A percentile compares a stretch with the other conserved stretches of the same genome.
phyloP scores from a whole-genome alignment of 92 coral and sea anemone genomes.

The Porites divaricata region DNA sequence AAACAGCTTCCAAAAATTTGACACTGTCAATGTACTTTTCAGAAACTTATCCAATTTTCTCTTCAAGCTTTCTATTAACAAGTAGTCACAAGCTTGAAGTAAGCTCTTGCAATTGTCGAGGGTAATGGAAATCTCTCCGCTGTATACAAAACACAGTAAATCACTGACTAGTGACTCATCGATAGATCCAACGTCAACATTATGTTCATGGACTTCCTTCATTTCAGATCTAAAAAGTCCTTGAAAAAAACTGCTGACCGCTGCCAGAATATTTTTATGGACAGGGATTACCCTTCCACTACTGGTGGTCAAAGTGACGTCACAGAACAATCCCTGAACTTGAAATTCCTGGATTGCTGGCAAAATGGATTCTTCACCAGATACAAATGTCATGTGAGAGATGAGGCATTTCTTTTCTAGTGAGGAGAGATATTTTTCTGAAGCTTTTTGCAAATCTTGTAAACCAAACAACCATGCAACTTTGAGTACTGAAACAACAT shows the following conservation, averaged over 20 bases:
- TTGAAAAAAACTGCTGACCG: constrained; percentile 60
- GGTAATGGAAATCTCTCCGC: constrained; percentile 47
- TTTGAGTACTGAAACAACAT: constrained; percentile 20
- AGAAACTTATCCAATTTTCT: constrained; percentile 52
- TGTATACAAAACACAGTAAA: constrained; percentile 45
- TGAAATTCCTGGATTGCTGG: constrained; percentile 22
- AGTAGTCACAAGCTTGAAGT: constrained; percentile 56
- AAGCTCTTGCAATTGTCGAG: constrained; percentile 50
- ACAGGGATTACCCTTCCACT: constrained; percentile 46
- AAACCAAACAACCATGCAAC: constrained; percentile 39
- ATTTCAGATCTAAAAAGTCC: constrained; percentile 66
- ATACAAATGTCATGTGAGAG: constrained; percentile 7
- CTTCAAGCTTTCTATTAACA: constrained; percentile 53
- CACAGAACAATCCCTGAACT: constrained; percentile 52
- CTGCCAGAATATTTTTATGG: constrained; percentile 64
- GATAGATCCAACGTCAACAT: constrained; percentile 59
- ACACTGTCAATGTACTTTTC: constrained; percentile 34
- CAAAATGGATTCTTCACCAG: constrained; percentile 21
- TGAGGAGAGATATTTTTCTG: background rate
- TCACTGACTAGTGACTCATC: constrained; percentile 50
- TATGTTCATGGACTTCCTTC: constrained; percentile 56
- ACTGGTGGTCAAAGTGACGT: constrained; percentile 38
- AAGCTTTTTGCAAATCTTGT: constrained; percentile 13
- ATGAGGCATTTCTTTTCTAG: constrained; percentile 1
- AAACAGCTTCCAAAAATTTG: constrained; percentile 52